These are phyloP conservation scores for Trachelus troglodyta DNA, from an alignment of 2,888 invertebrate genomes.

Conservation along the genomic window DNA sequence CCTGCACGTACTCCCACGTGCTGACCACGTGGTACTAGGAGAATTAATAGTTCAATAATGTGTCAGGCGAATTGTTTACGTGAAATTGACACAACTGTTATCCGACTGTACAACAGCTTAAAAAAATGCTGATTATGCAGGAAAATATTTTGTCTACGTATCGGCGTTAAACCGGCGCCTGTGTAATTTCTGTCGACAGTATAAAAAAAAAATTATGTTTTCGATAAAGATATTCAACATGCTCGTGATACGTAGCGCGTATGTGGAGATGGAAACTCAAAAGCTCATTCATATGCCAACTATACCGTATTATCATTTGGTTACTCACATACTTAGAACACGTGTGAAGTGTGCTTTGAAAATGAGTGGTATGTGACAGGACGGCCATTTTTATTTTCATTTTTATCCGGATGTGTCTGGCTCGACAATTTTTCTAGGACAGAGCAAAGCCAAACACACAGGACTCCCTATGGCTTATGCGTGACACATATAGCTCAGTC, in stretches of 20 bases:
- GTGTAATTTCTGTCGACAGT: neutral
- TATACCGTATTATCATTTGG: neutral
- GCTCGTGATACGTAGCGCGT: neutral
- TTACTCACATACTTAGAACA: neutral
- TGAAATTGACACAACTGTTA: neutral
- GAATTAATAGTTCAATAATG: neutral
- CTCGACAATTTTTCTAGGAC: slow-evolving; percentile 15
- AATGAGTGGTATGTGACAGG: neutral
- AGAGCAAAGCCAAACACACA: slow-evolving; percentile 6
- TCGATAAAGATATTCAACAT: neutral
- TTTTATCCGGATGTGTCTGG: neutral
- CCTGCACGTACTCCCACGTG: neutral
- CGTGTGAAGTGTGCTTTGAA: neutral
- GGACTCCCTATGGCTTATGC: slow-evolving; percentile 4
- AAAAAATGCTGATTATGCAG: neutral
- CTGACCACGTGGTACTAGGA: neutral
- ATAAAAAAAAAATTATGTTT: neutral
- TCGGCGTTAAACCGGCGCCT: neutral
- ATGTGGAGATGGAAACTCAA: neutral
- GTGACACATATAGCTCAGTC: neutral
- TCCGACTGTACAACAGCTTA: neutral
- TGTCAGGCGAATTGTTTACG: neutral
- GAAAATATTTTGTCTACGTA: neutral
- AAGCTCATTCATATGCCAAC: neutral
- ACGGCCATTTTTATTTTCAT: slow-evolving; percentile 13